Conservation (phyloP, 2,113 vertebrate genomes). For the Rallus limicola region DNA sequence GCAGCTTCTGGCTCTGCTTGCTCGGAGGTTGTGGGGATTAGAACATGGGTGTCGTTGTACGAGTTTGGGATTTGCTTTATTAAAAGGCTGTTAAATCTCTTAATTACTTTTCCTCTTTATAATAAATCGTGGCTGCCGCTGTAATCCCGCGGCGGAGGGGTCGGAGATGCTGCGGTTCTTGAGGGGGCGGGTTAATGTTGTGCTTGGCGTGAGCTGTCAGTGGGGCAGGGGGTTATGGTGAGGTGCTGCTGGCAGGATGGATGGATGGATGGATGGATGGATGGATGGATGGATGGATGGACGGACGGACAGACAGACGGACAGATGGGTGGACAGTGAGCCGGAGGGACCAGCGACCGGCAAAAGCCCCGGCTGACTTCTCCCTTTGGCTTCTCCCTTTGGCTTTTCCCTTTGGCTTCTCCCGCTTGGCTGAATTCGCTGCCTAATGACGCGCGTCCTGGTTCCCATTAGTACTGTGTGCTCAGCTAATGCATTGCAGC, state of each 20-base stretch:
- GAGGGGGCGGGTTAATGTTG: accelerated
- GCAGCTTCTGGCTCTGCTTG: neutral
- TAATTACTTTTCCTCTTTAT: accelerated
- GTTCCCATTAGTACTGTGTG: conserved; percentile 83
- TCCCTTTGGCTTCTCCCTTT: accelerated
- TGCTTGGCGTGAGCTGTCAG: accelerated
- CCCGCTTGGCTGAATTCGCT: neutral
- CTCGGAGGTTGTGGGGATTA: no score
- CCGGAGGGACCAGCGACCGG: accelerated
- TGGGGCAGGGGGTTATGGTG: no score
- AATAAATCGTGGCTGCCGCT: accelerated
- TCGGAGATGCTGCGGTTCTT: accelerated
- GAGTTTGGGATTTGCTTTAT: neutral
- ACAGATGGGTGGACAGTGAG: accelerated
- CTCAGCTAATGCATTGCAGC: conserved; percentile 79
- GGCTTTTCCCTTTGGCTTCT: neutral
- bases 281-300: no score
- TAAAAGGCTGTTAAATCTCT: neutral
- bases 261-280: neutral
- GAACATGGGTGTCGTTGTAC: accelerated
- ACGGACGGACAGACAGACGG: no score
- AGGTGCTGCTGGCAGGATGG: neutral
- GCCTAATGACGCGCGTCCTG: conserved; percentile 72
- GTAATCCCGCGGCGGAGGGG: accelerated
- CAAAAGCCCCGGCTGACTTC: neutral